These are phyloP conservation scores for Acrossocheilus fasciatus DNA, from an alignment of 2,797 vertebrate species.

Conservation along the genomic window DNA sequence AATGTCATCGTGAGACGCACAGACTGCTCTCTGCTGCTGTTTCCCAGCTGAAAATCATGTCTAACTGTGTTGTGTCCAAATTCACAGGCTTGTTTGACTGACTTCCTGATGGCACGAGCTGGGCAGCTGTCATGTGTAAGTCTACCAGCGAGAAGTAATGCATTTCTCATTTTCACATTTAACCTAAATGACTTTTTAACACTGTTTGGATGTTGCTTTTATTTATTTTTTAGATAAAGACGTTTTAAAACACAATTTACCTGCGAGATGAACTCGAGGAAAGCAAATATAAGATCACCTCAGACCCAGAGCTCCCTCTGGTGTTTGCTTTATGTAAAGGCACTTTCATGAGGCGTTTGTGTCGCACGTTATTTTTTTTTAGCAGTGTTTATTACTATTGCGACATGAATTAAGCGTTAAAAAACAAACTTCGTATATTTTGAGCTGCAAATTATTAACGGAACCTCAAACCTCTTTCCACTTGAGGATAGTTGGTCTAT, in stretches of 20 bases:
- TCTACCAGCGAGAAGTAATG: neutral
- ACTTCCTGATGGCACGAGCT: neutral
- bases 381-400: neutral
- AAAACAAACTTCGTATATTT: too few species aligned
- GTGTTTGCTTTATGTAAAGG: neutral
- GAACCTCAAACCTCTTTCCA: too few species aligned
- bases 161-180: neutral
- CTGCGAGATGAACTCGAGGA: neutral
- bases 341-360: neutral
- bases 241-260: neutral
- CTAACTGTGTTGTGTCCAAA: slow-evolving; percentile 41
- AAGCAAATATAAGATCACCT: neutral
- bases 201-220: neutral
- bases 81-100: slow-evolving; percentile 3
- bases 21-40: slow-evolving; percentile 24
- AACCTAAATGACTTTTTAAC: neutral
- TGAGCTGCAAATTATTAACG: too few species aligned
- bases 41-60: slow-evolving; percentile 59
- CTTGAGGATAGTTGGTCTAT: too few species aligned
- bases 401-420: neutral
- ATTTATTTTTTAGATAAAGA: neutral
- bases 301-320: slow-evolving; percentile 3
- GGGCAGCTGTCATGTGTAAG: neutral
- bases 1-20: slow-evolving; percentile 65
- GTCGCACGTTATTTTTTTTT: neutral